Base-by-base conservation (phyloP, 2,113 vertebrate species). In the Sinocyclocheilus rhinocerous region DNA sequence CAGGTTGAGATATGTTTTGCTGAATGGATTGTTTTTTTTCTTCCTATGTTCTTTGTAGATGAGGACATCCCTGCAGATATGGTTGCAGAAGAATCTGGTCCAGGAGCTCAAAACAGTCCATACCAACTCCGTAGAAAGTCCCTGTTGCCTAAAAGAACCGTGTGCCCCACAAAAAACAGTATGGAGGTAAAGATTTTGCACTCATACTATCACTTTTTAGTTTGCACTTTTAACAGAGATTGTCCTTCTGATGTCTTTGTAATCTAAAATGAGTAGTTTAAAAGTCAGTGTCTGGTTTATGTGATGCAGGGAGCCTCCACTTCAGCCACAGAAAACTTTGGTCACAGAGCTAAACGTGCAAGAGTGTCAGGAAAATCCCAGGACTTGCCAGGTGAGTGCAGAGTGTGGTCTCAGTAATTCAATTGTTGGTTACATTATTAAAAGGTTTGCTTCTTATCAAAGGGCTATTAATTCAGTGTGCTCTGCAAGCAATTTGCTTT, bases 51-150 rank as follows among this genome's bases (percentile, higher is more conserved):
- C 88, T 85, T 91, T 88, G 69, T 84, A 99, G 97, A 98, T 98
- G 98, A 99, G 97, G 97, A 99, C 95, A 96, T 97, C 93, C 97
- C 97, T 97, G 98, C 98, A 99, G 98, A 99, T 96, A 99, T 99
- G 98, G 98, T 99, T 95, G 98, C 97, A 97, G 98, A 99, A 98
- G 98, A 99, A 97, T 99, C 98, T 83, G 98, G 97, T 97, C 97
- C 97, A 97, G 98, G 97, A 96, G 97, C 97, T 96, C 98, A 99
- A 95, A 99, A 99, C 90, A 98, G 98, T 97, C 98, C 98, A 88
- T 99, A 99, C 95, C 97, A 99, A 94, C 97, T 99, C 95, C 97
- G 98, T 94, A 98, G 97, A 95, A 99, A 99, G 96, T 99, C 97
- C 95, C 97, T 99, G 94, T 92, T 98, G 91, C 97, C 97, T 90